A percentile compares a stretch with the other conserved stretches of the same genome.
phyloP scores from a whole-genome alignment of 2,888 invertebrate species.

The Archips crataeganus region DNA sequence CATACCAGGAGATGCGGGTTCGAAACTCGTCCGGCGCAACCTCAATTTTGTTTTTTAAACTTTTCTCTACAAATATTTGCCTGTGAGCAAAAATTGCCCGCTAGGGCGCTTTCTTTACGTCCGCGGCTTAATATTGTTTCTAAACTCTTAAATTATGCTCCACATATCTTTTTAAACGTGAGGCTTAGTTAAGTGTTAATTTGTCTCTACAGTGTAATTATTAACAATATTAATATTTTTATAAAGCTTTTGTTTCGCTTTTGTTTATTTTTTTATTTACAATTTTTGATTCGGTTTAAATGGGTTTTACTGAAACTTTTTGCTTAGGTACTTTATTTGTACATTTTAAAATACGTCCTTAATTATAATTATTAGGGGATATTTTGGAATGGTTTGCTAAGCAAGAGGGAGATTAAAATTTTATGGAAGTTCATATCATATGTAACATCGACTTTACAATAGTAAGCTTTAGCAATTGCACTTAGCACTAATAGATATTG shows the following conservation, averaged over 20 bases:
- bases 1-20: too few species aligned
- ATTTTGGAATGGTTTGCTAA: not conserved
- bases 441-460: not conserved
- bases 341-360: not conserved
- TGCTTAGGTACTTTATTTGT: not conserved
- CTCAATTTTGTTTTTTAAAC: too few species aligned
- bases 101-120: not conserved
- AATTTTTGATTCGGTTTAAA: not conserved
- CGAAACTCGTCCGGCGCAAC: too few species aligned
- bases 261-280: not conserved
- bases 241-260: not conserved
- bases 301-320: not conserved
- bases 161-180: not conserved
- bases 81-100: not conserved
- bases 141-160: not conserved
- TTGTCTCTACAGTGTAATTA: not conserved
- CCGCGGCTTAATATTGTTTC: not conserved
- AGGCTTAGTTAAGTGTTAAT: not conserved
- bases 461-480: not conserved
- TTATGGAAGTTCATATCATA: not conserved
- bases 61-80: not conserved
- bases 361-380: not conserved
- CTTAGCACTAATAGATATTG: not conserved
- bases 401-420: too few species aligned
- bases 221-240: slow-evolving; percentile 1